Evolutionary conservation across 2,113 vertebrate species (phyloP).

Genomic region (Corvus hawaiiensis): DNA sequence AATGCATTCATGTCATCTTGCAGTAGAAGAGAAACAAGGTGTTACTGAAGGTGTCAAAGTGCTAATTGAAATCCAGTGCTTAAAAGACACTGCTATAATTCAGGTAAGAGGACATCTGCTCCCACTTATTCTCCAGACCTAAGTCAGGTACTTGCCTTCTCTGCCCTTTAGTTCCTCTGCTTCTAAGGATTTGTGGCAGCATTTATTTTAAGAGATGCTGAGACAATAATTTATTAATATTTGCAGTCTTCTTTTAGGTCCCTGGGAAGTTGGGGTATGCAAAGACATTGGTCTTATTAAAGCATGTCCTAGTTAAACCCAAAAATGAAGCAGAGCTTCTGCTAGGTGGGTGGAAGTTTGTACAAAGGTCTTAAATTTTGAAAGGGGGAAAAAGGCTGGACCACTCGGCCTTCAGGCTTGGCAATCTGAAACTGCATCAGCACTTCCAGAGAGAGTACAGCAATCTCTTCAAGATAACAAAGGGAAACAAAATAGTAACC

Average conservation of each 20-base stretch:
- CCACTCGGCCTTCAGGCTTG: background rate
- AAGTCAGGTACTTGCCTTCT: background rate
- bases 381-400: background rate
- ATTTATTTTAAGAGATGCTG: background rate
- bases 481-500: background rate
- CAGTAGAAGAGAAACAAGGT: background rate
- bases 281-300: background rate
- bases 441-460: background rate
- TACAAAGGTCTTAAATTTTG: background rate
- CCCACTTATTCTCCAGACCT: background rate
- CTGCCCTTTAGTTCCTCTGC: background rate
- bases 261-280: background rate
- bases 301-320: background rate
- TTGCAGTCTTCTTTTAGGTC: background rate
- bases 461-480: background rate
- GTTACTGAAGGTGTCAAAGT: background rate
- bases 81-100: background rate
- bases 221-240: background rate
- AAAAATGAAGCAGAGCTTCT: background rate
- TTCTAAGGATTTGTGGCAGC: background rate
- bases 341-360: background rate
- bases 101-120: background rate
- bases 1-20: background rate
- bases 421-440: background rate
- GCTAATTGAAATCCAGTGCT: background rate